These are phyloP conservation scores for Nemotelus nigrinus DNA, from an alignment of 2,888 invertebrate species.

Conservation along the genomic window DNA sequence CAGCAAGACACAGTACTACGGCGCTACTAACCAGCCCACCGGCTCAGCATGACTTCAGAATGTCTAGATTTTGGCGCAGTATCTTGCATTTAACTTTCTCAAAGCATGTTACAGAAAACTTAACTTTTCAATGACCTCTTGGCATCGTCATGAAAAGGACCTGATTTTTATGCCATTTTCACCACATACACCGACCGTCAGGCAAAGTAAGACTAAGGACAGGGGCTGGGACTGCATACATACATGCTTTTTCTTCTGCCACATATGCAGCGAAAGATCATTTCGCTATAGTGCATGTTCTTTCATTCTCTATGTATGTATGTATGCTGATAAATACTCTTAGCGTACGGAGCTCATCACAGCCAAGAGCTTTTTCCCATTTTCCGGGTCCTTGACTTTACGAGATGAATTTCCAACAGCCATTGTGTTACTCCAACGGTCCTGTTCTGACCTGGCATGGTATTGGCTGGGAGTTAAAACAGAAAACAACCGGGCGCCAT, in stretches of 20 bases:
- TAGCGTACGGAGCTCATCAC: neutral
- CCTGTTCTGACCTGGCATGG: neutral
- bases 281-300: too few relatives aligned
- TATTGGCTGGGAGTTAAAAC: neutral
- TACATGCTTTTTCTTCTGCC: neutral
- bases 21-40: neutral
- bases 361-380: slow-evolving; percentile 37
- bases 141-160: neutral
- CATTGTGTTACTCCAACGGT: slow-evolving; percentile 1
- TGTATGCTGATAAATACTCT: neutral
- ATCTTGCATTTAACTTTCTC: neutral
- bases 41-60: neutral
- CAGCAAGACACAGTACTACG: neutral
- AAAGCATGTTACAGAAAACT: slow-evolving; percentile 24
- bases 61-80: neutral
- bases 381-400: slow-evolving; percentile 41
- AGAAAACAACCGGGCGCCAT: slow-evolving; percentile 34
- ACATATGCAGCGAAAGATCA: neutral
- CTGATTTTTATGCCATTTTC: neutral
- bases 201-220: too few relatives aligned
- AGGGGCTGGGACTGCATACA: too few relatives aligned
- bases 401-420: slow-evolving; percentile 24
- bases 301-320: neutral
- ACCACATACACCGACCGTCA: too few relatives aligned
- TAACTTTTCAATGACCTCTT: slow-evolving; percentile 38